These are phyloP conservation scores for Drosophila austrosaltans DNA, from an alignment of 2,888 invertebrate species.

Conservation along the genomic window DNA sequence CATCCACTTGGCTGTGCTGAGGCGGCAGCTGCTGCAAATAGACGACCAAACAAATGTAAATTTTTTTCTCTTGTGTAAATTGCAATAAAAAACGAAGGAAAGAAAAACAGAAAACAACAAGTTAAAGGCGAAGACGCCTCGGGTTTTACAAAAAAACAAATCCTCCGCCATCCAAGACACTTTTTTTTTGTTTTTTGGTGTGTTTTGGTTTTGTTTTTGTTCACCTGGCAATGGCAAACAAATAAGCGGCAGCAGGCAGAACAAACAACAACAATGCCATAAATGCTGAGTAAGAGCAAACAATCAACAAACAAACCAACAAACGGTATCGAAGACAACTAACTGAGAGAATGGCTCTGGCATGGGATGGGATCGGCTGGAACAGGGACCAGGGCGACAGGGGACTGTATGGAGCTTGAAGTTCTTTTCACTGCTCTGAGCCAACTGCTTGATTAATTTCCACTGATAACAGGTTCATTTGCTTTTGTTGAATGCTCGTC, in stretches of 20 bases:
- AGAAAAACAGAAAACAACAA: constrained; percentile 35
- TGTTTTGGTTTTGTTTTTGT: neutral
- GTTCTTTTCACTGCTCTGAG: constrained; percentile 27
- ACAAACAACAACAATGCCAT: constrained; percentile 52
- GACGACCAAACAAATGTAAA: constrained; percentile 52
- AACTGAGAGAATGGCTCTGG: constrained; percentile 28
- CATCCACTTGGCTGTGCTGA: constrained; percentile 57
- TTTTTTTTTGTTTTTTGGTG: constrained; percentile 42
- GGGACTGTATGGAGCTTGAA: constrained; percentile 6
- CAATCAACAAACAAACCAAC: constrained; percentile 40
- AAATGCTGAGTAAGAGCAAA: constrained; percentile 78
- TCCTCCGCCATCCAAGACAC: constrained; percentile 30
- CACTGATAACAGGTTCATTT: constrained; percentile 79
- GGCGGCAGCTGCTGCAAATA: constrained; percentile 52
- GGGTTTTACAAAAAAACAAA: neutral
- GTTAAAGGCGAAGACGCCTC: constrained; percentile 36
- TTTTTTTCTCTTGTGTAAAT: constrained; percentile 65
- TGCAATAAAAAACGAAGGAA: constrained; percentile 39
- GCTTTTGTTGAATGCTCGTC: constrained; percentile 68
- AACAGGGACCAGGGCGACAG: too few relatives aligned
- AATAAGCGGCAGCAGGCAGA: constrained; percentile 61
- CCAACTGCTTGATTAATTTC: constrained; percentile 73
- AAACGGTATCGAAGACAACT: constrained; percentile 45
- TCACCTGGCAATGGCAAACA: constrained; percentile 74
- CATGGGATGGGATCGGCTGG: too few relatives aligned